Conservation (phyloP, 2,888 invertebrate species). For the Cheilosia variabilis region DNA sequence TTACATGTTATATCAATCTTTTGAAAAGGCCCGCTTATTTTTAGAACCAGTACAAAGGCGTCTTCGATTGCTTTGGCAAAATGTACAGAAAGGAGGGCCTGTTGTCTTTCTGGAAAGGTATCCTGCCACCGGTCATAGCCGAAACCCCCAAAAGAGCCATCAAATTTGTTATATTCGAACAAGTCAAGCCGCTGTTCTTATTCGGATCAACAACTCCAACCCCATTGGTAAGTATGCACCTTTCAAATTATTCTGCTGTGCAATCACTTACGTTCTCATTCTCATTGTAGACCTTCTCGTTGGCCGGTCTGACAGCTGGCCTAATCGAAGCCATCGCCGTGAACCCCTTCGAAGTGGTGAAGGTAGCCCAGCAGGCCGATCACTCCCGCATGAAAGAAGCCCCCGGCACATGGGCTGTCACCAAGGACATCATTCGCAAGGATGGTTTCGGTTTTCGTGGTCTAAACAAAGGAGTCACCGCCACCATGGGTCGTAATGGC, state of each 20-base stretch:
- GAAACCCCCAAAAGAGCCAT: conserved; percentile 98
- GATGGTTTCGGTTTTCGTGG: conserved; percentile 92
- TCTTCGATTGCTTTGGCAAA: conserved; percentile 94
- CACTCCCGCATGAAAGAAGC: conserved; percentile 86
- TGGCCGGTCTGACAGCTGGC: conserved; percentile 95
- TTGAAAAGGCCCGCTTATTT: conserved; percentile 29
- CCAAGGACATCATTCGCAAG: conserved; percentile 90
- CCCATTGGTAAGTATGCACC: conserved; percentile 87
- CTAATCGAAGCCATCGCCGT: conserved; percentile 95
- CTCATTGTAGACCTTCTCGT: conserved; percentile 88
- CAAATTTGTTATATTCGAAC: conserved; percentile 97
- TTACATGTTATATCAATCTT: neutral
- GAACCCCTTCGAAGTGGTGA: conserved; percentile 98
- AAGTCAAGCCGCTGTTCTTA: conserved; percentile 93
- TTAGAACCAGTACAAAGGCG: conserved; percentile 88
- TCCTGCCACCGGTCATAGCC: conserved; percentile 95
- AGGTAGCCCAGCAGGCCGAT: conserved; percentile 94
- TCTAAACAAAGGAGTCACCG: conserved; percentile 93
- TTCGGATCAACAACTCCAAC: conserved; percentile 91
- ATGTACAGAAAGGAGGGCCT: conserved; percentile 94
- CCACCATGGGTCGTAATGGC: conserved; percentile 95
- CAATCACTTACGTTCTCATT: neutral
- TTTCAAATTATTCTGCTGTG: neutral
- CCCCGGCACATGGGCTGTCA: conserved; percentile 91
- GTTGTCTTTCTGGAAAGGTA: conserved; percentile 95